Conservation (phyloP, 2,888 invertebrate species). For the Macropis europaea region DNA sequence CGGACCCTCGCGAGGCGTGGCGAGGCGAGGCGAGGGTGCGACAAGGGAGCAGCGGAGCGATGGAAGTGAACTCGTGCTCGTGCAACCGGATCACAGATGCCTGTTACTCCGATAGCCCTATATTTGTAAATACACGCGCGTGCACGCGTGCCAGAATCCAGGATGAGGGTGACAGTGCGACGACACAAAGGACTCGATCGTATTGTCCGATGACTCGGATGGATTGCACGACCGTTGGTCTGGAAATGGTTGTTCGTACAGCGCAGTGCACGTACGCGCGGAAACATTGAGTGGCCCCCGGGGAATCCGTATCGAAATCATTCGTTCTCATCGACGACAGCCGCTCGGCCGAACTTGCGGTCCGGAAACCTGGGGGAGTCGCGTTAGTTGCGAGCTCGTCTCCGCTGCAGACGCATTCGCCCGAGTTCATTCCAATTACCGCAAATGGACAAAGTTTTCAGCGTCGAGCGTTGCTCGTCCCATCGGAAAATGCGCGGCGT, state of each 20-base stretch:
- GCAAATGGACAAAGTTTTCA: not conserved
- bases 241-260: conserved; percentile 47
- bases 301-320: conserved; percentile 21
- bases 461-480: not conserved
- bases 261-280: conserved; percentile 21
- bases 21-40: conserved; percentile 32
- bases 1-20: not conserved
- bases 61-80: conserved; percentile 25
- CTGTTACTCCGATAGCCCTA: conserved; percentile 24
- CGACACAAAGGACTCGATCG: conserved; percentile 52
- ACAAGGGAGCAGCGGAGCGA: conserved; percentile 21
- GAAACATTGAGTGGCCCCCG: conserved; percentile 28
- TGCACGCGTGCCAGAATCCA: conserved; percentile 28
- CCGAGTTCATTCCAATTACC: not conserved
- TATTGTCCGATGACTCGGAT: conserved; percentile 35
- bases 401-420: not conserved
- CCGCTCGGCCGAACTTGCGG: not conserved
- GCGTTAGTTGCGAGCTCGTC: conserved; percentile 10
- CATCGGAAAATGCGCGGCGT: not conserved
- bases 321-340: conserved; percentile 12
- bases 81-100: conserved; percentile 36
- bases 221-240: conserved; percentile 48
- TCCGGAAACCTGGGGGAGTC: not conserved
- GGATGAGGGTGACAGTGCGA: conserved; percentile 23
- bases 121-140: conserved; percentile 44